Evolutionary conservation across 2,113 vertebrate species (phyloP), one percentile per base, ranked within the genome.

Genomic region (Thunnus thynnus): DNA sequence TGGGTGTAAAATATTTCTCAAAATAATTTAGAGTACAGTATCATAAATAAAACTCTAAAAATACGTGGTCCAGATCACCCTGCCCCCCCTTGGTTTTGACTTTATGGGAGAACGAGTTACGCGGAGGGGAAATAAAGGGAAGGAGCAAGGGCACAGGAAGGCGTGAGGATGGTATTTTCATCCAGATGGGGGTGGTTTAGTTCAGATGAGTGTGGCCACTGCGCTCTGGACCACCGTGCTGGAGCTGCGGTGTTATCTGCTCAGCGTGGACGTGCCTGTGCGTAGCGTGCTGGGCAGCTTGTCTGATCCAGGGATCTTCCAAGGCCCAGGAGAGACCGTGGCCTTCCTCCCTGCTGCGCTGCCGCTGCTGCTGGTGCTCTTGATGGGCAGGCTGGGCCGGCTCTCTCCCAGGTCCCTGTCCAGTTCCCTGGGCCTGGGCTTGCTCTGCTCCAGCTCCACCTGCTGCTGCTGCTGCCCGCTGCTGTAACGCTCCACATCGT

Each of bases 301-400:
- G 93, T 99, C 97, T 0, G 96, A 97, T 76, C 97, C 97, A 0
- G 98, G 98, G 90, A 99, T 98, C 94, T 97, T 99, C 98, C 98
- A 99, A 0, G 97, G 98, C 80, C 98, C 98, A 0, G 98, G 98
- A 63, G 97, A 98, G 82, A 99, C 95, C 0, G 97, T 96, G 84
- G 96, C 95, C 94, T 96, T 99, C 90, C 96, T 96, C 85, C 94
- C 93, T 14, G 95, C 85, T 62, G 90, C 78, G 72, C 89, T 85
- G 93, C 92, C 89, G 87, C 91, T 92, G 87, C 91, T 92, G 92
- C 82, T 93, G 84, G 86, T 86, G 87, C 71, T 95, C 93, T 88
- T 94, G 78, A 85, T 93, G 90, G 94, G 89, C 80, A 92, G 94
- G 87, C 91, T 89, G 89, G 94, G 78, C 76, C 95, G 94, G 88